These are phyloP conservation scores for Apostichopus parvimensis DNA, from an alignment of 35 echinoderm and acorn worm genomes.

Conservation along the genomic window DNA sequence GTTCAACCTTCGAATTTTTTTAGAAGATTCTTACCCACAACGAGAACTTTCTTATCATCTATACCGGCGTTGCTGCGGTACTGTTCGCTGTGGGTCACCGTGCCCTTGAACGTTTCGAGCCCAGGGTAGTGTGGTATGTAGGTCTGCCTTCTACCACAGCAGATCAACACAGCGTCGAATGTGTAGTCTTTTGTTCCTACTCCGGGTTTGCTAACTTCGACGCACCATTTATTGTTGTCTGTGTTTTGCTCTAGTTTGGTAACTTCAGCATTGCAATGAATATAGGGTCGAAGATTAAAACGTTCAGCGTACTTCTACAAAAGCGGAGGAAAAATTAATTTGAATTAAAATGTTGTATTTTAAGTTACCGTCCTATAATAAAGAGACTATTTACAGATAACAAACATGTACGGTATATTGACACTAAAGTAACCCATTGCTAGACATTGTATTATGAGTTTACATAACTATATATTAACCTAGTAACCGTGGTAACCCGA, in stretches of 20 bases:
- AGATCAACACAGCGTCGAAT: constrained; percentile 5
- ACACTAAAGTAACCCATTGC: no score
- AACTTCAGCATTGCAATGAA: neutral
- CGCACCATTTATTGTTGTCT: neutral
- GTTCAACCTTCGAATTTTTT: no score
- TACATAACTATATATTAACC: no score
- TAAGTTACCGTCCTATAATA: no score
- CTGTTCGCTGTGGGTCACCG: neutral
- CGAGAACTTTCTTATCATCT: neutral
- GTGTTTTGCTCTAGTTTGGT: neutral
- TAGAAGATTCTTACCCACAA: constrained; percentile 1
- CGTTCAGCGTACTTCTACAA: neutral
- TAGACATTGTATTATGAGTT: no score
- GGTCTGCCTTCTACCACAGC: neutral
- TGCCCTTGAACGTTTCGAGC: neutral
- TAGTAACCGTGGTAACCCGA: no score
- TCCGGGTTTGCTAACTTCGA: neutral
- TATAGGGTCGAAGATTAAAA: neutral
- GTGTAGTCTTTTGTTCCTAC: neutral
- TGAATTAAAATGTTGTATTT: no score
- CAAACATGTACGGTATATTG: no score
- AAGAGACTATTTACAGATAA: no score
- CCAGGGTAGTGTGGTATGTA: neutral
- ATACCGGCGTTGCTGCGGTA: neutral
- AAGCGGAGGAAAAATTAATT: no score